Evolutionary conservation across 2,888 invertebrate genomes (phyloP).

Genomic region (Anthrax anthrax): DNA sequence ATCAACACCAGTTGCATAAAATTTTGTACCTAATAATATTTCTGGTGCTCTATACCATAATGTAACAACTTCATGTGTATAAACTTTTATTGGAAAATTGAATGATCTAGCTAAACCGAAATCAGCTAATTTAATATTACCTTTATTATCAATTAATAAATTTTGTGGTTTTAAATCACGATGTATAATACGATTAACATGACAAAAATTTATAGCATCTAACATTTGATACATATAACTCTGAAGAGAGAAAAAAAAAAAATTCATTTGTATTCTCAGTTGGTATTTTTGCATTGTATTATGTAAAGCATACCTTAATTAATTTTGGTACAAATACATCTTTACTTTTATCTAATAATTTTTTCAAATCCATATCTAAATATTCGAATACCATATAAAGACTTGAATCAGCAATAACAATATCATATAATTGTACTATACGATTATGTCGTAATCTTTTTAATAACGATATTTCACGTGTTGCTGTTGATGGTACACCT

Average conservation of each 20-base stretch:
- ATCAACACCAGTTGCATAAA: constrained; percentile 86
- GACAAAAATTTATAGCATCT: constrained; percentile 80
- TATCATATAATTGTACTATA: constrained; percentile 80
- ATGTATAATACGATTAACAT: constrained; percentile 76
- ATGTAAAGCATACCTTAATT: constrained; percentile 43
- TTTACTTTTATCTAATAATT: constrained; percentile 61
- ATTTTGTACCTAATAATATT: constrained; percentile 76
- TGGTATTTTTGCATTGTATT: no score
- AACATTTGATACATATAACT: constrained; percentile 78
- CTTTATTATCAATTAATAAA: constrained; percentile 71
- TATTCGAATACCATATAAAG: constrained; percentile 91
- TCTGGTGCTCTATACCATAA: constrained; percentile 97
- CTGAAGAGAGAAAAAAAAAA: constrained; percentile 31
- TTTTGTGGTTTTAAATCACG: constrained; percentile 94
- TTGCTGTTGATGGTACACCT: constrained; percentile 94
- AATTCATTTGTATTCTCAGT: no score
- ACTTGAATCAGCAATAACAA: constrained; percentile 70
- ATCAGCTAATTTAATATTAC: constrained; percentile 83
- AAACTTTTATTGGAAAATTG: constrained; percentile 80
- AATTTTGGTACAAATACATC: constrained; percentile 46
- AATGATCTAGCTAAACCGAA: constrained; percentile 91
- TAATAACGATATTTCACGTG: constrained; percentile 87
- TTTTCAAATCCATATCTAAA: constrained; percentile 83
- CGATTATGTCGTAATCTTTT: constrained; percentile 81
- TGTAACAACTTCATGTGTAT: constrained; percentile 92